phyloP scores from a whole-genome alignment of 2,797 vertebrate species.

The Lateolabrax maculatus region DNA sequence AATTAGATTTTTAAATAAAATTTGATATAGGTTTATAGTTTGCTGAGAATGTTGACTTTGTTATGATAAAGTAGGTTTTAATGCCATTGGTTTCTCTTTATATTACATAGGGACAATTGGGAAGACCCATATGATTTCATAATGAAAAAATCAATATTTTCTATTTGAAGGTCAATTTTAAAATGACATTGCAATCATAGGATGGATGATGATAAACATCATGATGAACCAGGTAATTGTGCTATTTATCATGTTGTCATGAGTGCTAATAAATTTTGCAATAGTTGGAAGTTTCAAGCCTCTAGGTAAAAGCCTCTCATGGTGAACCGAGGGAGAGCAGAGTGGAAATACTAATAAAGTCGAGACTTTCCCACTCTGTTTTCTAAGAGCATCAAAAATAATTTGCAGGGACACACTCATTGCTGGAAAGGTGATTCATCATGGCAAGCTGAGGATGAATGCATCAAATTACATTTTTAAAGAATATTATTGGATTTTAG shows the following conservation, averaged over 20 bases:
- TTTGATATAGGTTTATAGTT: neutral
- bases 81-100: slow-evolving; percentile 5
- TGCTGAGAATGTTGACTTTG: neutral
- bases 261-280: slow-evolving; percentile 63
- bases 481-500: slow-evolving; percentile 21
- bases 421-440: slow-evolving; percentile 59
- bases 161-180: slow-evolving; percentile 55
- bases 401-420: slow-evolving; percentile 43
- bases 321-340: slow-evolving; percentile 30
- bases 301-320: slow-evolving; percentile 55
- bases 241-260: slow-evolving; percentile 74
- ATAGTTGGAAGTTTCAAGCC: slow-evolving; percentile 57
- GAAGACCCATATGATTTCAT: slow-evolving; percentile 41
- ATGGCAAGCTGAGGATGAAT: slow-evolving; percentile 31
- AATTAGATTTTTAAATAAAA: neutral
- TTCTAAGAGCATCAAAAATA: slow-evolving; percentile 46
- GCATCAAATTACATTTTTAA: slow-evolving; percentile 22
- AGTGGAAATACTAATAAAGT: slow-evolving; percentile 56
- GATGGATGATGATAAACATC: slow-evolving; percentile 68
- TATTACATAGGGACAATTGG: neutral
- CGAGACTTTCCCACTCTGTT: slow-evolving; percentile 41
- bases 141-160: slow-evolving; percentile 62
- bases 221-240: slow-evolving; percentile 70
- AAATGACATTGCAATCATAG: slow-evolving; percentile 42
- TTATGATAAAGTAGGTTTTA: slow-evolving; percentile 9